These are phyloP conservation scores for Phyllotreta striolata DNA, from an alignment of 2,888 invertebrate genomes.

Conservation along the genomic window DNA sequence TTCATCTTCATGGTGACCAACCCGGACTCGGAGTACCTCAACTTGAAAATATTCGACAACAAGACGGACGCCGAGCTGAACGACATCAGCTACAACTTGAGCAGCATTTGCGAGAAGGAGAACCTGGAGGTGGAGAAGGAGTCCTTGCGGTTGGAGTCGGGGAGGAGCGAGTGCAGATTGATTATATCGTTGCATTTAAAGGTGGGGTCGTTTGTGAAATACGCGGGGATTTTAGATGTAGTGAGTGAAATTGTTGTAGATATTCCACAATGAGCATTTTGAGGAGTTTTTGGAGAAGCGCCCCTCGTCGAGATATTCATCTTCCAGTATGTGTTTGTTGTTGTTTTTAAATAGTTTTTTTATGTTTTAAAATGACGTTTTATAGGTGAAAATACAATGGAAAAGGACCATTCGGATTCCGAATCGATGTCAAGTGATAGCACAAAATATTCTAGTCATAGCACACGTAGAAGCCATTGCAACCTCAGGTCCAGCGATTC, in stretches of 20 bases:
- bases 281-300: constrained; percentile 38
- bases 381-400: constrained; percentile 29
- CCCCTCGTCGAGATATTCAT: constrained; percentile 24
- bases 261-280: constrained; percentile 49
- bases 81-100: constrained; percentile 73
- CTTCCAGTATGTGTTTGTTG: constrained; percentile 20
- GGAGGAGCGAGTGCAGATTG: constrained; percentile 80
- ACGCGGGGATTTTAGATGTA: neutral
- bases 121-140: constrained; percentile 77
- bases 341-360: constrained; percentile 15
- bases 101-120: constrained; percentile 72
- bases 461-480: neutral
- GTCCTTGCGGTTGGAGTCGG: constrained; percentile 78
- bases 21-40: constrained; percentile 86
- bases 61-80: constrained; percentile 81
- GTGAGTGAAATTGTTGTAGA: constrained; percentile 40
- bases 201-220: constrained; percentile 60
- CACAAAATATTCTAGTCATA: constrained; percentile 26
- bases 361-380: constrained; percentile 6
- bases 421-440: constrained; percentile 28
- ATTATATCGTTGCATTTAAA: constrained; percentile 77
- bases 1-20: constrained; percentile 91
- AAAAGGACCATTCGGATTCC: constrained; percentile 23
- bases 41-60: constrained; percentile 82
- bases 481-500: constrained; percentile 15